These are phyloP conservation scores for Catamblyrhynchus diadema DNA, from an alignment of 2,797 vertebrate species.

Conservation along the genomic window DNA sequence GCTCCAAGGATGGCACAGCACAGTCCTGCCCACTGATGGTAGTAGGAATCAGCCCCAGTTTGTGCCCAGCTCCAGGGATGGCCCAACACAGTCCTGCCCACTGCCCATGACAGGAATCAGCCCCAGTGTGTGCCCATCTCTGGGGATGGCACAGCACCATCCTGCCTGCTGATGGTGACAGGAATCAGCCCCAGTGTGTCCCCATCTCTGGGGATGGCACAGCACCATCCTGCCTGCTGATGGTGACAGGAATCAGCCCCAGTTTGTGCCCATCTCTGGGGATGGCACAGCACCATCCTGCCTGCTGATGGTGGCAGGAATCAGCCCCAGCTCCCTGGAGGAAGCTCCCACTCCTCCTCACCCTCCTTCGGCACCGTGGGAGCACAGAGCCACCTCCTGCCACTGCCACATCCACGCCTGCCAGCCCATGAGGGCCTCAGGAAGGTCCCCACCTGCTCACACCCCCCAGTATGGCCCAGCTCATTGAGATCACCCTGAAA, in stretches of 20 bases:
- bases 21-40: no score
- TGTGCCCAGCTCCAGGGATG: background rate
- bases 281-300: background rate
- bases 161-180: accelerated
- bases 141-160: background rate
- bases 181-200: background rate
- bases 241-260: background rate
- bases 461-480: background rate
- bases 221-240: no score
- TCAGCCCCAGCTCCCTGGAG: background rate
- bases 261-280: background rate
- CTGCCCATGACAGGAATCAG: accelerated
- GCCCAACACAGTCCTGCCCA: background rate
- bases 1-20: no score
- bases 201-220: no score
- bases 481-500: no score
- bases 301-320: accelerated
- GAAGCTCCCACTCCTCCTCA: background rate
- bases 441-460: background rate
- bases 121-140: background rate
- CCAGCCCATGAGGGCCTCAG: background rate
- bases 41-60: no score
- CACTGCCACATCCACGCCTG: background rate
- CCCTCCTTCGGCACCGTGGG: accelerated
- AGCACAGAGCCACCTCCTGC: background rate